Evolutionary conservation across 2,888 invertebrate genomes (phyloP).

Genomic region (Andrena hattorfiana): DNA sequence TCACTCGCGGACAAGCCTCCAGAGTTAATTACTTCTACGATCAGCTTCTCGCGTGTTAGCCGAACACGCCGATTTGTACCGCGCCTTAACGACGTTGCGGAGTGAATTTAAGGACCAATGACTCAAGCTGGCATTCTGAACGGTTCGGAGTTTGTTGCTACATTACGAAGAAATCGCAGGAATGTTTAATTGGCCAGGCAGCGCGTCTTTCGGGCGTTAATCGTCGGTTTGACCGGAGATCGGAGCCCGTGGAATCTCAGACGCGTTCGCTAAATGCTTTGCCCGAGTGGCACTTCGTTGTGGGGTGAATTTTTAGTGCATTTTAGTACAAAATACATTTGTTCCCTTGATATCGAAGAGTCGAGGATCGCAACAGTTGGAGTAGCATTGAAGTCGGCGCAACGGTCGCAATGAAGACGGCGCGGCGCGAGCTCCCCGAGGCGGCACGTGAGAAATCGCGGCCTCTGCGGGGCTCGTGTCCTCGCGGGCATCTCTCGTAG

Average conservation of each 20-base stretch:
- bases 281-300: no score
- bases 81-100: neutral
- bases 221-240: neutral
- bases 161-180: slow-evolving; percentile 17
- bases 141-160: neutral
- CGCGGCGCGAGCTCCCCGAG: slow-evolving; percentile 20
- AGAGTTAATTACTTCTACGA: neutral
- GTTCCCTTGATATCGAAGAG: neutral
- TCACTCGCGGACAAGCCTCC: slow-evolving; percentile 14
- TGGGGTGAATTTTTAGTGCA: no score
- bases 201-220: neutral
- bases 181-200: slow-evolving; percentile 16
- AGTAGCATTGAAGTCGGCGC: neutral
- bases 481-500: slow-evolving; percentile 40
- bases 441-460: slow-evolving; percentile 60
- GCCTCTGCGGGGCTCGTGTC: slow-evolving; percentile 38
- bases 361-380: no score
- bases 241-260: slow-evolving; percentile 18
- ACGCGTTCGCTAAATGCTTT: neutral
- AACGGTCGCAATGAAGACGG: slow-evolving; percentile 46
- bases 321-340: neutral
- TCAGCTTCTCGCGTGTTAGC: no score
- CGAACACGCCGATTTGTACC: neutral
- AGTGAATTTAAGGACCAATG: slow-evolving; percentile 4
- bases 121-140: neutral